A percentile compares a stretch with the other conserved stretches of the same genome.
Evolutionary conservation across 2,113 vertebrate species (phyloP).

Genomic region (Siniperca chuatsi): DNA sequence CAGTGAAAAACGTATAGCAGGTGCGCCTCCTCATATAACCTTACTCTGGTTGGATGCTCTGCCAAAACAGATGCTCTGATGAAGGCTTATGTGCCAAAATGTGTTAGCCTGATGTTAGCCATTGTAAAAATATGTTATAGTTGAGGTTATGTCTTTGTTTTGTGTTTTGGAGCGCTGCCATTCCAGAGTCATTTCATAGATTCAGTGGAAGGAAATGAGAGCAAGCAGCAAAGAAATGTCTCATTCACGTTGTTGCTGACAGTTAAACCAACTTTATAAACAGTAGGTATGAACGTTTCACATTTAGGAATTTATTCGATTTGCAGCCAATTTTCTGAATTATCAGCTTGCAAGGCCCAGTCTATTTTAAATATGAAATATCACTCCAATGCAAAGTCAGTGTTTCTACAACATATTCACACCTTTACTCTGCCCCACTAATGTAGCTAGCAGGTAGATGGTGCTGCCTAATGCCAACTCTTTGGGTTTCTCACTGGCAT

Average conservation of each 20-base stretch:
- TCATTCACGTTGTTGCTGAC: conserved; percentile 18
- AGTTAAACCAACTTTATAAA: conserved; percentile 12
- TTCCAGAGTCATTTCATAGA: conserved; percentile 38
- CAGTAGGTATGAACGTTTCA: conserved; percentile 14
- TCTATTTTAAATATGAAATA: conserved; percentile 28
- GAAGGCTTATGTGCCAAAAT: conserved; percentile 69
- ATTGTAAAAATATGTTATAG: conserved; percentile 62
- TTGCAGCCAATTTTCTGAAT: conserved; percentile 25
- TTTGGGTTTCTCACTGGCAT: conserved; percentile 1
- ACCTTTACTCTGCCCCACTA: conserved; percentile 1
- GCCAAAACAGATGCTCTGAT: conserved; percentile 72
- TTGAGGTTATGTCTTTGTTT: conserved; percentile 58
- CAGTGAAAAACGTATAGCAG: conserved; percentile 71
- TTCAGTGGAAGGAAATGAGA: conserved; percentile 44
- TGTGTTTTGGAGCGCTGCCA: conserved; percentile 61
- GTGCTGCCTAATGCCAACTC: conserved; percentile 4
- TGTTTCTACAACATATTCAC: conserved; percentile 31
- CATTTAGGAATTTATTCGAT: conserved; percentile 1
- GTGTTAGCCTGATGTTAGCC: conserved; percentile 61
- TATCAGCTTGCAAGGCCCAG: neutral
- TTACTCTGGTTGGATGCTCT: conserved; percentile 61
- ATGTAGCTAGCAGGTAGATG: conserved; percentile 11
- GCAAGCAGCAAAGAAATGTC: conserved; percentile 16
- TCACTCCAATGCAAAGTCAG: conserved; percentile 12
- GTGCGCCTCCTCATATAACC: conserved; percentile 69